Evolutionary conservation across 2,113 vertebrate species (phyloP).

Genomic region (Salvelinus sp.): DNA sequence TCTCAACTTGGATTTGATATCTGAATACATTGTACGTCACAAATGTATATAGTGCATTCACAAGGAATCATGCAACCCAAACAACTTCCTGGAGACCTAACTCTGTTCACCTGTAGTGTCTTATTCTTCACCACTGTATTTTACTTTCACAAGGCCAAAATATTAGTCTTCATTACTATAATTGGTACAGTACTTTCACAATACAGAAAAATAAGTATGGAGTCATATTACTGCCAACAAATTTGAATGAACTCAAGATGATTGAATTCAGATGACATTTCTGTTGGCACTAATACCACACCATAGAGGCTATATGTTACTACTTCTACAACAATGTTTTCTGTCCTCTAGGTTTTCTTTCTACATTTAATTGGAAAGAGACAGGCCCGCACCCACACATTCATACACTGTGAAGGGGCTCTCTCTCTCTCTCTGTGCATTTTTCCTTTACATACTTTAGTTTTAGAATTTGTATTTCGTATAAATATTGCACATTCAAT

Average conservation of each 20-base stretch:
- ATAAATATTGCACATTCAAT: constrained; percentile 74
- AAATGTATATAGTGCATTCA: neutral
- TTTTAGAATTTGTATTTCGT: constrained; percentile 30
- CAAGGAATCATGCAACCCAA: no score
- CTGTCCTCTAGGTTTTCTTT: constrained; percentile 18
- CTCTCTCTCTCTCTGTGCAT: neutral
- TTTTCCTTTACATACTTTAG: constrained; percentile 40
- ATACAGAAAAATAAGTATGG: neutral
- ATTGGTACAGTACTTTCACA: constrained; percentile 31
- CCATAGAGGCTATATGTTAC: constrained; percentile 36
- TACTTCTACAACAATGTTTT: constrained; percentile 46
- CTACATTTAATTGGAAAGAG: constrained; percentile 9
- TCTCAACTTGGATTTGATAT: neutral
- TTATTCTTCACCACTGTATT: neutral
- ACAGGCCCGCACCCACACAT: constrained; percentile 33
- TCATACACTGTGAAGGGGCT: constrained; percentile 31
- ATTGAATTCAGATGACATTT: neutral
- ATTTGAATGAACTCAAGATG: neutral
- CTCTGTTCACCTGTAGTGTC: neutral
- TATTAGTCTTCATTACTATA: neutral
- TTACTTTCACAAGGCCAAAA: neutral
- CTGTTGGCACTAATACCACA: neutral
- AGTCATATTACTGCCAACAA: constrained; percentile 2
- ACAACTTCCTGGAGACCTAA: no score
- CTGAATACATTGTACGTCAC: neutral